Evolutionary conservation across 2,113 vertebrate species (phyloP).

Genomic region (Halcyon senegalensis): DNA sequence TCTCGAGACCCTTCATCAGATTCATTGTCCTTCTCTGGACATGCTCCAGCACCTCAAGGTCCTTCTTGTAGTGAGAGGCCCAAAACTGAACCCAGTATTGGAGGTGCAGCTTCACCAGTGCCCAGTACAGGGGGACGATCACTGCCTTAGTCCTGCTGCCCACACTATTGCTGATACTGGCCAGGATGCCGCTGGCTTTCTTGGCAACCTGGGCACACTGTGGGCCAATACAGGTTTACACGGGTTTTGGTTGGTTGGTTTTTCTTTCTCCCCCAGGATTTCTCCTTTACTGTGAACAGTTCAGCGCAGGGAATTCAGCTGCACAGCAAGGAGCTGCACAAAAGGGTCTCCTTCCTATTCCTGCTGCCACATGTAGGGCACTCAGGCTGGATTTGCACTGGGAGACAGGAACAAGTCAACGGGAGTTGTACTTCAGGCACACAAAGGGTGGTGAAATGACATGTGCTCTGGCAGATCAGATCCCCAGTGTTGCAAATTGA

Average conservation of each 20-base stretch:
- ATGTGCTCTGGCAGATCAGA: neutral
- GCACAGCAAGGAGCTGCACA: neutral
- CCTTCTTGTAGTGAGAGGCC: neutral
- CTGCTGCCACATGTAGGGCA: neutral
- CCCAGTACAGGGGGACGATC: accelerated
- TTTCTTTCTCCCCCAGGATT: accelerated
- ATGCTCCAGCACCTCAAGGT: accelerated
- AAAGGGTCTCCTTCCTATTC: neutral
- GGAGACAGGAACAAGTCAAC: neutral
- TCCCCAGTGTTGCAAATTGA: neutral
- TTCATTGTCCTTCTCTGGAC: neutral
- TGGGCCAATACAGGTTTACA: neutral
- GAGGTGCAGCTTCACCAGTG: neutral
- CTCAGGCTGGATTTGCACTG: neutral
- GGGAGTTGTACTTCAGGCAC: neutral
- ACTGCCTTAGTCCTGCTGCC: too few relatives aligned
- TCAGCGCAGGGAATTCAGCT: neutral
- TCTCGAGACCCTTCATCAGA: neutral
- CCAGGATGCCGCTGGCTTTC: too few relatives aligned
- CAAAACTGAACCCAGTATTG: neutral
- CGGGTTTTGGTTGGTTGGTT: neutral
- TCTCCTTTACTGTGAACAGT: neutral
- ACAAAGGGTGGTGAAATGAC: accelerated
- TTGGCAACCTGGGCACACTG: neutral
- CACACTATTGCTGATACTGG: too few relatives aligned